Base-by-base conservation (phyloP, 2,888 invertebrate species). In the Noctua comes region DNA sequence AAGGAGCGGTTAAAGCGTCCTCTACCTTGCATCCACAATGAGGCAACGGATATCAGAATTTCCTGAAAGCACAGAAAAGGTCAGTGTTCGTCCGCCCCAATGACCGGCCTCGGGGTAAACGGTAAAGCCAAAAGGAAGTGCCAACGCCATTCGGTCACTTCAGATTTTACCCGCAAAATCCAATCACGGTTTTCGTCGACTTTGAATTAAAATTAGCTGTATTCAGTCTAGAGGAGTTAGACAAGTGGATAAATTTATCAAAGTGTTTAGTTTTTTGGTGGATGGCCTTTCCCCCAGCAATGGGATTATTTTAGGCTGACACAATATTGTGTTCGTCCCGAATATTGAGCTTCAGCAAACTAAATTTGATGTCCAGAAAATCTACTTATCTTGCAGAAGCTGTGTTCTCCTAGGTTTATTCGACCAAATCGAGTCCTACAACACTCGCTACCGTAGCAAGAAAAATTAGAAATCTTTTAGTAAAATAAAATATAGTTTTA, bases 1-100 rank as follows among this genome's bases (percentile, higher is more conserved):
- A 46, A 10, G 2, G 10, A 48, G 4, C 13, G 10, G 7, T 16
- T 51, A n/a, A 31, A 48, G 24, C 36, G 31, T 18, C 40, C 43
- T 62, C 18, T 18, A 48, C 24, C 18, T 46, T 54, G 24, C 31
- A 71, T 54, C 59, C 18, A 64, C 43, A 64, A 78, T 54, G 51
- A 70, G 24, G 64, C 48, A 79, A 40, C 64, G 71, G 54, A 65
- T 57, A 79, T 79, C 27, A 11, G 21, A 64, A 71, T 79, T 79
- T 79, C 65, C 65, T 79, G 54, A 40, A 40, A 24, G 18, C 70
- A 18, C 36, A 10, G 36, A 27, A 48, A 64, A 79, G 27, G 51
- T 57, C n/a, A 66, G 31, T 51, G 40, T 59, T 59, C 40, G 4
- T 36, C 11, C 54, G 24, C 10, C 18, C 24, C 27, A 46, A 46